phyloP scores from a whole-genome alignment of 2,797 vertebrate species.

The Myotis daubentonii region DNA sequence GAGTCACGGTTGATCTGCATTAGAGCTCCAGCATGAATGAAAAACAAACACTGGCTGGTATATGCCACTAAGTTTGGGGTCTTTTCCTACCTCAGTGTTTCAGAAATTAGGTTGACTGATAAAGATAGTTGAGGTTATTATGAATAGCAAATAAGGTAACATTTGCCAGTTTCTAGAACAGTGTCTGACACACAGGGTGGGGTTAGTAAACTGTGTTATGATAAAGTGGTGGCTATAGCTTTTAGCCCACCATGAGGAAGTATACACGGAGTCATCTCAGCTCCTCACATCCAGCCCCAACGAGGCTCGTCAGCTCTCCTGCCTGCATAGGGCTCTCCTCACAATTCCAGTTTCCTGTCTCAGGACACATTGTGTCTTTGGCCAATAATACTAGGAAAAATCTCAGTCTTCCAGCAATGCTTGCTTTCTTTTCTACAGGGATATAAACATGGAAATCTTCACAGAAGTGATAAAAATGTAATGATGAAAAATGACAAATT shows the following conservation, averaged over 20 bases:
- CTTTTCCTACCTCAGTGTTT: not conserved
- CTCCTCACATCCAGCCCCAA: not conserved
- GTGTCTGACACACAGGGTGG: not conserved
- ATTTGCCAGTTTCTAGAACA: not conserved
- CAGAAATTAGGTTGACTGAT: not conserved
- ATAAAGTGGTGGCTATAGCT: not conserved
- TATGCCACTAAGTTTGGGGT: not conserved
- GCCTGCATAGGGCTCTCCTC: fast-evolving
- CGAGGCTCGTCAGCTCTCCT: not conserved
- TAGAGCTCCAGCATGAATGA: not conserved
- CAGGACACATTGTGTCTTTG: not conserved
- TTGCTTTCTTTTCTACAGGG: not conserved
- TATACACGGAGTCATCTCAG: not conserved
- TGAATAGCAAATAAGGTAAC: not conserved
- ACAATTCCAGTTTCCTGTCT: not conserved
- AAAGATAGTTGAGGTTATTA: not conserved
- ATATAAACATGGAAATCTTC: not conserved
- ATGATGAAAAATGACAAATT: not conserved
- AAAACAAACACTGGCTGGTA: not conserved
- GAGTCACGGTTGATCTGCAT: not conserved
- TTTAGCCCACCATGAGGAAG: not conserved
- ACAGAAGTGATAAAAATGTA: not conserved
- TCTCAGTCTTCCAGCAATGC: not conserved
- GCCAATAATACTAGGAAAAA: not conserved
- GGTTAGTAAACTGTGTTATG: not conserved